phyloP scores from a whole-genome alignment of 2,113 vertebrate genomes.

The Pterocles gutturalis region DNA sequence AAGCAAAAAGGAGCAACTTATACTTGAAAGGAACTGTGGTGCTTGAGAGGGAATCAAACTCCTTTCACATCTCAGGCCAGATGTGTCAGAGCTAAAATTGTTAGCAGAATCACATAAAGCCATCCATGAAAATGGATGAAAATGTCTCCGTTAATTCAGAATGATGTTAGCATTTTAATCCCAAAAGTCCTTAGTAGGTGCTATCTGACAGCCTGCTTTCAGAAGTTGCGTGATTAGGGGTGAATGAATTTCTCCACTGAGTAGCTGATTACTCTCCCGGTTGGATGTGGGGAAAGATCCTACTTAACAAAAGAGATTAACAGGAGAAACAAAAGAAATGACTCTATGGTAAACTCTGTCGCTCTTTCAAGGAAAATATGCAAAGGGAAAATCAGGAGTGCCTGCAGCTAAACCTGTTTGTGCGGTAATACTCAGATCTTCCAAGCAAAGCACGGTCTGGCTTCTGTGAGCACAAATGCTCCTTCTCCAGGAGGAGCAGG shows the following conservation, averaged over 20 bases:
- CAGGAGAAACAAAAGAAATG: neutral
- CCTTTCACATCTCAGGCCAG: neutral
- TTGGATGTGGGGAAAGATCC: neutral
- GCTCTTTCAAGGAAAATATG: neutral
- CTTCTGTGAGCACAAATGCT: neutral
- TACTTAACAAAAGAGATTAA: neutral
- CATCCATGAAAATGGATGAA: neutral
- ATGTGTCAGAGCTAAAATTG: neutral
- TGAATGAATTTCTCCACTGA: neutral
- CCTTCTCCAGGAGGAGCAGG: neutral
- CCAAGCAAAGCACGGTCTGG: neutral
- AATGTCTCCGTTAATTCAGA: neutral
- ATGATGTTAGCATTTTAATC: neutral
- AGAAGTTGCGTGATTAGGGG: neutral
- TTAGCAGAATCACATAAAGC: neutral
- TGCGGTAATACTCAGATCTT: neutral
- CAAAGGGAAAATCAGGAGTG: neutral
- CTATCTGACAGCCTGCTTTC: neutral
- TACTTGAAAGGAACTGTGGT: neutral
- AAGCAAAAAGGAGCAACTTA: neutral
- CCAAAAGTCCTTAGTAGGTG: neutral
- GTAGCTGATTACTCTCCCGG: neutral
- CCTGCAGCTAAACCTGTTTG: neutral
- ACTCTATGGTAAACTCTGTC: neutral
- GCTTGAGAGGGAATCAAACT: neutral